Base-by-base conservation (phyloP, 1,140 invertebrate genomes). In the Mactra quadrangularis region DNA sequence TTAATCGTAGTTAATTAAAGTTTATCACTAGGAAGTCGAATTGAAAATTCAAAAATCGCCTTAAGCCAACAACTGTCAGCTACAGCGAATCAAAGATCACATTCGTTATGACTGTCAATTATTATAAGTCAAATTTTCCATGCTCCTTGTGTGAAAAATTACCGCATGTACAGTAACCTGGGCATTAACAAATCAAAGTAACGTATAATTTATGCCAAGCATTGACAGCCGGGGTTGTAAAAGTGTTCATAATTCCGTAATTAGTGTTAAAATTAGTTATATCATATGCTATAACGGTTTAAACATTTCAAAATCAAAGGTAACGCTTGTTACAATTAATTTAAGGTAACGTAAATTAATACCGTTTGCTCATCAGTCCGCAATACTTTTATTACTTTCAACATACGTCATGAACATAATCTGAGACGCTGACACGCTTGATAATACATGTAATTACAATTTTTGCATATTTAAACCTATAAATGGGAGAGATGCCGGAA, bases 231-330 rank as follows among this genome's bases (percentile, higher is more conserved):
- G 0, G 15, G 13, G 15, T 68, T 27, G 22, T 52, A 52, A 31
- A 68, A 47, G 47, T 38, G 47, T n/a, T 31, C 45, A 68, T 50
- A 68, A 27, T 29, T 68, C 64, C 45, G 64, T 68, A 68, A 68
- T 68, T 68, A 68, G 45, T 50, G 60, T 68, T 31, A 17, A 47
- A 25, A 2, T 33, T 15, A 47, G 7, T 68, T 68, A 31, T 27
- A 50, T 68, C 2, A 68, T 27, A 4, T 9, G 52, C 6, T 22
- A n/a, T 55, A 55, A 41, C 38, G 38, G 38, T 41, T n/a, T n/a
- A n/a, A n/a, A n/a, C n/a, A n/a, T 7, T 41, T 41, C 6, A 15
- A 15, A 6, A 41, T 41, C 38, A 41, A 41, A 41, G 38, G 38
- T 41, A 41, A 41, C 38, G 38, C 15, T 7, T 41, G 6, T 7